Base-by-base conservation (phyloP, 2,888 invertebrate species). In the Acrocyrtus sp. region DNA sequence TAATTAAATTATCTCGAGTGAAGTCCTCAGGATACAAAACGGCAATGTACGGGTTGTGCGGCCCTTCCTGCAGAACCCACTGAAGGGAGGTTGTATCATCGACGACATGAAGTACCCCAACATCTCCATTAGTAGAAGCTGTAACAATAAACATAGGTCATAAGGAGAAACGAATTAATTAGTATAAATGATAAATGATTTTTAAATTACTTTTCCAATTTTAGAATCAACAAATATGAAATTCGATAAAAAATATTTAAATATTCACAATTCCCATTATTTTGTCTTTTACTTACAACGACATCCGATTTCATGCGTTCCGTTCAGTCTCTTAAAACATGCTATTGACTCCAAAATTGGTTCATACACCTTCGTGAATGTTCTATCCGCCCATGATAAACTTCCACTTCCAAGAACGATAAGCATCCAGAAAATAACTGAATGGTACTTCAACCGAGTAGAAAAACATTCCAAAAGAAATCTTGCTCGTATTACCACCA, bases 271-370 rank as follows among this genome's bases (percentile, higher is more conserved):
- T 17, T 47, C 10, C n/a, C 17, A 12, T 3, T n/a, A n/a, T n/a
- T n/a, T n/a, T n/a, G n/a, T n/a, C n/a, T n/a, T n/a, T 4, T 3
- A 17, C 92, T 89, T 88, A 96, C 96, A 95, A 60, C 94, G 90
- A 85, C 98, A 98, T 74, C 98, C 98, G 80, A 92, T 91, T 86
- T 97, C 95, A 86, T 96, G 94, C 12, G 98, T 98, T 69, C 92
- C 96, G 88, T 98, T 98, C 76, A 98, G 86, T 75, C 95, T 88
- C 77, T 96, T 88, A 83, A 95, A 95, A 86, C 98, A 98, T 60
- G 91, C 90, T 67, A 89, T 87, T 51, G 89, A 88, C 53, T 91
- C 92, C 80, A 88, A 87, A 62, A 95, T 89, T 12, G 88, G 85
- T 80, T 90, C 88, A 82, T 94, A 95, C 87, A 95, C 94, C 85